These are phyloP conservation scores for Oxyura jamaicensis DNA, from an alignment of 2,113 vertebrate species.

Conservation along the genomic window DNA sequence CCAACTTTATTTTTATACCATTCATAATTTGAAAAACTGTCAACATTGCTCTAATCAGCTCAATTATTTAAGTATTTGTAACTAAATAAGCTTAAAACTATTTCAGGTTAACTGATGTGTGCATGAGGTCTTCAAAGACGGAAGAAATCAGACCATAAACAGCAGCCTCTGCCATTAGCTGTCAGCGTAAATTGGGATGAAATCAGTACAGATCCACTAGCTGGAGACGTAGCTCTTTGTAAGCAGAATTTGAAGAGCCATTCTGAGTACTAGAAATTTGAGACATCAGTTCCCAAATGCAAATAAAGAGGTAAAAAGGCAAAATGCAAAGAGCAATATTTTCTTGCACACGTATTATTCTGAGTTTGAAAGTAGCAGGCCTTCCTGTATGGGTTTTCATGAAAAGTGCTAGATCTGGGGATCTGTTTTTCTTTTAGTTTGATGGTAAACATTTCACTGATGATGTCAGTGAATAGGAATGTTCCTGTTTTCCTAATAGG, in stretches of 20 bases:
- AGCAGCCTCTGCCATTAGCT: not conserved
- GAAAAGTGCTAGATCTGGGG: not conserved
- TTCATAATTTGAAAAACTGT: not conserved
- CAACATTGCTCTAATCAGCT: not conserved
- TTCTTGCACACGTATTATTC: fast-evolving
- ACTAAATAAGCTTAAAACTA: not conserved
- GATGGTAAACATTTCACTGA: not conserved
- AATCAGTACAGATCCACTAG: not conserved
- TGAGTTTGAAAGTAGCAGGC: not conserved
- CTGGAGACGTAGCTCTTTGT: fast-evolving
- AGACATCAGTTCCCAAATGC: not conserved
- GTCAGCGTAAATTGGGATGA: not conserved
- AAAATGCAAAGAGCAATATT: not conserved
- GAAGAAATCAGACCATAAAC: not conserved
- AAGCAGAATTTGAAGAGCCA: not conserved
- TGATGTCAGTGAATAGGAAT: too few relatives aligned
- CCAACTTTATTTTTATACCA: not conserved
- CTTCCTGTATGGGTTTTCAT: not conserved
- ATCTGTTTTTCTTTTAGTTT: fast-evolving
- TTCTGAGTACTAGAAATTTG: not conserved
- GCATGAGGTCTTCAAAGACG: not conserved
- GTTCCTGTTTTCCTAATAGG: not conserved
- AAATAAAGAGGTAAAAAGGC: not conserved
- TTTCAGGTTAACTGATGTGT: not conserved
- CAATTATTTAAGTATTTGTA: not conserved